Percentiles rank a stretch among this genome's conserved stretches.
Evolutionary conservation across 2,113 vertebrate genomes (phyloP).

Genomic region (Stercorarius parasiticus): DNA sequence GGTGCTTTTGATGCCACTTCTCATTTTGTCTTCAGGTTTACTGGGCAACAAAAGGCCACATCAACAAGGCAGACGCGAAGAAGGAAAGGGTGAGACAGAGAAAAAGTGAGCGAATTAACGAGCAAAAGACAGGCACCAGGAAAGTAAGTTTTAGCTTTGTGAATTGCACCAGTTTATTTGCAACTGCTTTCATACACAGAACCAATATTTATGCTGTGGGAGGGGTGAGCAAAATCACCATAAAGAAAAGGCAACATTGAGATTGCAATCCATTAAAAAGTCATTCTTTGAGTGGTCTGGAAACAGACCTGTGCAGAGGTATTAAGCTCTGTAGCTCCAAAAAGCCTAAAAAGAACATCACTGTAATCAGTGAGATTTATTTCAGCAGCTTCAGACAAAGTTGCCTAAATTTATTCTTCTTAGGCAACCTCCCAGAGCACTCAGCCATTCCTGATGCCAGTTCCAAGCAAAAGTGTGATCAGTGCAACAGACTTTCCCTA

Average conservation of each 20-base stretch:
- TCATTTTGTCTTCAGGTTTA: slow-evolving; percentile 19
- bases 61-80: slow-evolving; percentile 6
- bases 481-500: not conserved
- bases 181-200: not conserved
- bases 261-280: not conserved
- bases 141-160: not conserved
- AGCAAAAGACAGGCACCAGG: not conserved
- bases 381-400: not conserved
- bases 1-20: slow-evolving; percentile 12
- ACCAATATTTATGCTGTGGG: not conserved
- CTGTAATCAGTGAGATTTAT: not conserved
- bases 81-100: not conserved
- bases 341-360: not conserved
- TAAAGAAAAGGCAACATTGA: not conserved
- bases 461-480: not conserved
- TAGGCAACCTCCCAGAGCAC: not conserved
- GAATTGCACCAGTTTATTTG: not conserved
- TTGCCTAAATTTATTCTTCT: not conserved
- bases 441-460: accelerated
- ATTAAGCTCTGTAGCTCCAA: not conserved
- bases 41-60: not conserved
- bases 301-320: not conserved
- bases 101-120: not conserved
- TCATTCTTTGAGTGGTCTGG: not conserved
- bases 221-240: not conserved